These are phyloP conservation scores for Platynereis dumerilii DNA, from an alignment of 2,888 invertebrate species.

Conservation along the genomic window DNA sequence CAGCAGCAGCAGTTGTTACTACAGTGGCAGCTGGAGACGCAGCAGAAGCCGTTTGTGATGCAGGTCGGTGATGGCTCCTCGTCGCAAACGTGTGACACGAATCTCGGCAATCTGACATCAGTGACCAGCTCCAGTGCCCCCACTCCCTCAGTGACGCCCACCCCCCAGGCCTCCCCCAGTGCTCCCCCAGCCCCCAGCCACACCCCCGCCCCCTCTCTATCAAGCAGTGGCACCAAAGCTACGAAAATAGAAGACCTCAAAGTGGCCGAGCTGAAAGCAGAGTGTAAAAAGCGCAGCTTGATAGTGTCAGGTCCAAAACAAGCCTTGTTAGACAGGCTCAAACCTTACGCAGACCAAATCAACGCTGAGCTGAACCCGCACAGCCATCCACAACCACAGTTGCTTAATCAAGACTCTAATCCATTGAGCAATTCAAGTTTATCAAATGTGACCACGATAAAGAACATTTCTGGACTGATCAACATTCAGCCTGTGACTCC, in stretches of 20 bases:
- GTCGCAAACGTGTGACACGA: not conserved
- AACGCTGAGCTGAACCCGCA: slow-evolving; percentile 10
- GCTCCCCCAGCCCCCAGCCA: slow-evolving; percentile 12
- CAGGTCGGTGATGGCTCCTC: slow-evolving; percentile 7
- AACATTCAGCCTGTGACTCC: slow-evolving; percentile 25
- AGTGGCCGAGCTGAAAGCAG: slow-evolving; percentile 91
- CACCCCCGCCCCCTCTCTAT: slow-evolving; percentile 14
- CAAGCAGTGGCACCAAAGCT: slow-evolving; percentile 4
- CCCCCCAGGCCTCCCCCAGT: slow-evolving; percentile 8
- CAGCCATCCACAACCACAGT: slow-evolving; percentile 12
- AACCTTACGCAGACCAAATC: slow-evolving; percentile 67
- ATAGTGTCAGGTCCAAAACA: slow-evolving; percentile 97
- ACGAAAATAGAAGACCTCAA: slow-evolving; percentile 90
- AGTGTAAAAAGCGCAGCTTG: slow-evolving; percentile 89
- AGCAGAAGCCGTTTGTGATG: slow-evolving; percentile 70
- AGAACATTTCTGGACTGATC: slow-evolving; percentile 10
- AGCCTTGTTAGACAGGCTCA: slow-evolving; percentile 88
- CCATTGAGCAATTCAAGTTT: slow-evolving; percentile 11
- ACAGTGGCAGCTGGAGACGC: slow-evolving; percentile 82
- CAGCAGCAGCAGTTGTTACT: slow-evolving; percentile 94
- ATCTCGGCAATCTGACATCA: slow-evolving; percentile 1
- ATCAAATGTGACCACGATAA: slow-evolving; percentile 11
- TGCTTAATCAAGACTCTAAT: not conserved
- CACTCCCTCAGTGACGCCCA: slow-evolving; percentile 7
- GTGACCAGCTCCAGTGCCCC: slow-evolving; percentile 23